phyloP scores from a whole-genome alignment of 64 coral and sea anemone genomes.

The Montipora sp. region DNA sequence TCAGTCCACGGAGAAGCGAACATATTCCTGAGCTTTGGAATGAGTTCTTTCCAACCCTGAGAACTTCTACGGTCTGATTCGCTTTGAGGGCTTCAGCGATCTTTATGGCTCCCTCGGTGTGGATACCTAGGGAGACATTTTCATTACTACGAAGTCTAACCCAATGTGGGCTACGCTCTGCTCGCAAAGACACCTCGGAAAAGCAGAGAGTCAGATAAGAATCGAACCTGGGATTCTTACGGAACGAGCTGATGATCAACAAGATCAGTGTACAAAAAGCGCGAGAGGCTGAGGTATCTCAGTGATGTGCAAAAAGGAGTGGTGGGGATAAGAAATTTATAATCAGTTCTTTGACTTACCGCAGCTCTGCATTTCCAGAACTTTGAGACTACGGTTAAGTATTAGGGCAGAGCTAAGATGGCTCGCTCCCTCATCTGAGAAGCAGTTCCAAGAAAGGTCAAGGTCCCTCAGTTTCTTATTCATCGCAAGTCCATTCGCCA shows the following conservation, averaged over 20 bases:
- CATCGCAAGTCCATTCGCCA: slow-evolving; percentile 22
- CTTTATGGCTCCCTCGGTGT: neutral
- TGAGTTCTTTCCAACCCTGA: slow-evolving; percentile 63
- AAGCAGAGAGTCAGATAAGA: too few relatives aligned
- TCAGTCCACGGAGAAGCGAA: slow-evolving; percentile 25
- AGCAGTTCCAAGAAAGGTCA: slow-evolving; percentile 66
- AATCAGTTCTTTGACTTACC: too few relatives aligned
- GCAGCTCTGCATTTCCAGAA: slow-evolving; percentile 38
- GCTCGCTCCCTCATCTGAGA: slow-evolving; percentile 46
- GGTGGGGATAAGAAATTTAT: too few relatives aligned
- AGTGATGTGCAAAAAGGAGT: too few relatives aligned
- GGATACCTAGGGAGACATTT: neutral
- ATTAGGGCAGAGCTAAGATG: slow-evolving; percentile 1
- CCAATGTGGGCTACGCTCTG: neutral
- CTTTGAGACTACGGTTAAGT: slow-evolving; percentile 24
- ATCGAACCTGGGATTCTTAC: too few relatives aligned
- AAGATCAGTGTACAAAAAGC: too few relatives aligned
- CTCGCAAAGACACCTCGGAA: too few relatives aligned
- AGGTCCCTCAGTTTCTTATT: slow-evolving; percentile 53
- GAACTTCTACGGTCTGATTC: slow-evolving; percentile 41
- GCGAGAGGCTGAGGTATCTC: too few relatives aligned
- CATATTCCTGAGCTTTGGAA: slow-evolving; percentile 40
- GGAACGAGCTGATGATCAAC: too few relatives aligned
- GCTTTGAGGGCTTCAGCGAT: slow-evolving; percentile 55
- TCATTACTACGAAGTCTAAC: neutral